These are phyloP conservation scores for Leucophora obtusa DNA, from an alignment of 2,888 invertebrate genomes.

Conservation along the genomic window DNA sequence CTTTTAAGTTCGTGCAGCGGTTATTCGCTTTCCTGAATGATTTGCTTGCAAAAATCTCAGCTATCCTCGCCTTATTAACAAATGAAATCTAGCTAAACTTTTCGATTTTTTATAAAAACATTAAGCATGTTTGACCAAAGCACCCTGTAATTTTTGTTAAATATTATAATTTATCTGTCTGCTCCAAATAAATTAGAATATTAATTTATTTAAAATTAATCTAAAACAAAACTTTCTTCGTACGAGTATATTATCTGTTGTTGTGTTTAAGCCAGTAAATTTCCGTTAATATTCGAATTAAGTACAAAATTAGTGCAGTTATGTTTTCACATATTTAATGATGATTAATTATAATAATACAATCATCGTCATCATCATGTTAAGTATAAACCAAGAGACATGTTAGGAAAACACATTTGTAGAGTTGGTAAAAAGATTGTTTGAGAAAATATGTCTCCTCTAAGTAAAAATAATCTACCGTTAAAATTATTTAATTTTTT, in stretches of 20 bases:
- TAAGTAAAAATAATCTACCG: constrained; percentile 25
- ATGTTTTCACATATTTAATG: constrained; percentile 23
- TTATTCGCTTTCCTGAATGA: too few species aligned
- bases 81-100: too few species aligned
- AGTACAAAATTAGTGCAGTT: constrained; percentile 3
- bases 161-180: too few species aligned
- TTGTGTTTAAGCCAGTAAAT: neutral
- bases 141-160: too few species aligned
- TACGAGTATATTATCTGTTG: neutral
- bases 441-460: constrained; percentile 11
- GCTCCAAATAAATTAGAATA: neutral
- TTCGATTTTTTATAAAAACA: too few species aligned
- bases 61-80: too few species aligned
- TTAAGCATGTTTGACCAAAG: too few species aligned
- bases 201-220: neutral
- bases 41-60: too few species aligned
- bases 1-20: too few species aligned
- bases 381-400: neutral
- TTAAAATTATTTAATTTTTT: constrained; percentile 26
- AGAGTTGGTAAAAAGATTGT: constrained; percentile 1
- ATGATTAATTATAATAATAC: constrained; percentile 30
- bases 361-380: neutral
- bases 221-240: constrained; percentile 5
- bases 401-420: neutral
- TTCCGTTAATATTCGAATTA: neutral